Base-by-base conservation (phyloP, 2,797 vertebrate genomes). In the Ispidina picta region DNA sequence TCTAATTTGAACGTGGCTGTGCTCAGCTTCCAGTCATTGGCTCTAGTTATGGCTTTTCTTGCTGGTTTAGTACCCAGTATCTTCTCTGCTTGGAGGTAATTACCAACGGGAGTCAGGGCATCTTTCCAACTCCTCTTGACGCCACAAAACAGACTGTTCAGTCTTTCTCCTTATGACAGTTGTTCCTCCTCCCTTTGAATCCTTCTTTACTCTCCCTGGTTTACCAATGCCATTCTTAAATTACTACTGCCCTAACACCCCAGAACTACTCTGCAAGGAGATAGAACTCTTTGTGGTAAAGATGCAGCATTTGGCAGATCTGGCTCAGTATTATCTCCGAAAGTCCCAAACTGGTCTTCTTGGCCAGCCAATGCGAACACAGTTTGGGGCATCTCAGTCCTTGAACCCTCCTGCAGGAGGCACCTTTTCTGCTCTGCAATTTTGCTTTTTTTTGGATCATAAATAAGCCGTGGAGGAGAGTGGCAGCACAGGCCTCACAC, bases 1-100 rank as follows among this genome's bases (percentile, higher is more conserved):
- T 95, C 93, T 93, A 92, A 93, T 94, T 91, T 83, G 92, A 91
- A 91, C 2, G 4, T 81, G 91, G 52, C 35, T 89, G 89, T 18
- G n/a, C 58, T 94, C 80, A 83, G 85, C 87, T 93, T 89, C 64
- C 76, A 86, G 85, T 73, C 89, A 89, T 28, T 95, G 33, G 83
- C 85, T 92, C 66, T 86, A 75, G 87, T 93, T 89, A 81, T 35
- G 66, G 59, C 77, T 89, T 91, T 88, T 52, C 86, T 92, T 75
- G 73, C 87, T 89, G 69, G 64, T 85, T 92, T 93, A 94, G 73
- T 87, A 89, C 70, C 59, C 39, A 37, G 66, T 79, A 75, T 79
- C 89, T 76, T 93, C 60, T 79, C 59, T 1, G 4, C 70, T 86
- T 54, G 49, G 71, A 91, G 80, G 89, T 73, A 90, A 94, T 95